Conservation (phyloP, 2,113 vertebrate species). For the Corythornis vintsioides region DNA sequence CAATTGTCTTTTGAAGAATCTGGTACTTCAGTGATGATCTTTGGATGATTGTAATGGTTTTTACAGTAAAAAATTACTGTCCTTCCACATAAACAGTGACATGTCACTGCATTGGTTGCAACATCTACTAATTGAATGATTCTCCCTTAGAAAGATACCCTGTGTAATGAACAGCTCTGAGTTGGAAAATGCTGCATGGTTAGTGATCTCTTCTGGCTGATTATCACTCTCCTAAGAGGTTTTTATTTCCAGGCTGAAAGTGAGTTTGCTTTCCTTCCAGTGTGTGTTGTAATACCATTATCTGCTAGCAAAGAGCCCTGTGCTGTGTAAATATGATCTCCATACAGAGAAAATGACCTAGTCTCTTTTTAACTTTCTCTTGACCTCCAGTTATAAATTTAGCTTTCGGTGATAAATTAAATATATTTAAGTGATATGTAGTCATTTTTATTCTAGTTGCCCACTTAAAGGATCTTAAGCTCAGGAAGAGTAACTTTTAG, state of each 20-base stretch:
- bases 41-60: not conserved
- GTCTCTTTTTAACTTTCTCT: not conserved
- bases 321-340: not conserved
- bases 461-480: not conserved
- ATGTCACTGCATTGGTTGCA: not conserved
- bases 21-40: not conserved
- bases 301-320: not conserved
- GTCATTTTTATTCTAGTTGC: not conserved
- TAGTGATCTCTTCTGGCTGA: not conserved
- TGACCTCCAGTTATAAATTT: constrained; percentile 2
- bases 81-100: not conserved
- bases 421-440: not conserved
- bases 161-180: not conserved
- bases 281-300: not conserved
- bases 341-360: not conserved
- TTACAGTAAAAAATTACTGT: not conserved
- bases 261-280: not conserved
- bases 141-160: not conserved
- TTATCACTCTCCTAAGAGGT: not conserved
- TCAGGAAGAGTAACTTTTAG: not conserved
- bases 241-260: not conserved
- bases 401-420: constrained; percentile 11
- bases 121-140: not conserved
- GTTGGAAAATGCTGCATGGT: not conserved
- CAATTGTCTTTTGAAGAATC: not conserved